Evolutionary conservation across 2,888 invertebrate species (phyloP), one percentile per base, ranked within the genome.

Genomic region (Boloria euphrosyne): DNA sequence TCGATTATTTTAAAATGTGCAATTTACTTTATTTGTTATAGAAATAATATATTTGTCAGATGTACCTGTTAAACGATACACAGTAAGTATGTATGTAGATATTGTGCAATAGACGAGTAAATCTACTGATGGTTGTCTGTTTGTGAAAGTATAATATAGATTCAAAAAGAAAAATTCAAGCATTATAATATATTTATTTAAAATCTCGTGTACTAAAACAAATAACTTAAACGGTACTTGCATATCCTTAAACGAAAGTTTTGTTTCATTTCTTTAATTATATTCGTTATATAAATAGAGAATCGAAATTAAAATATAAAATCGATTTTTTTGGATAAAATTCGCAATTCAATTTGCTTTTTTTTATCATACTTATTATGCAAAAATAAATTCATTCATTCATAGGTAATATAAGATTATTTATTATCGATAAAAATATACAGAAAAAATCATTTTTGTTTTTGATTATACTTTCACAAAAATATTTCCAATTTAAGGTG

Each of bases 21-120:
- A 63, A 53, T 43, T 47, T 46, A 52, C 52, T 57, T 16, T 46
- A 67, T 53, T 59, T 64, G 60, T 44, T 67, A 65, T 66, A 71
- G 65, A 71, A 57, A 64, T 71, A 71, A 70, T 71, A 72, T 75
- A 75, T 71, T 77, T 71, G 78, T 78, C 79, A 77, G 71, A 75
- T 73, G 79, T 79, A 79, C 79, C 79, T 79, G 79, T 76, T 79
- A 73, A 38, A 71, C 70, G 73, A 75, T 71, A 75, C 75, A 73
- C 71, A 58, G 65, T 70, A 69, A 68, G 65, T 70, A 70, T 74
- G 71, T 76, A 73, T 74, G 71, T 76, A 73, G 69, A 73, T 71
- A 73, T 69, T 70, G 75, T 76, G 76, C 74, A 76, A 76, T 76
- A 74, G 66, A 31, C 31, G 31, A 38, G 10, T 38, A 54, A 46